Evolutionary conservation across 2,888 invertebrate genomes (phyloP).

Genomic region (Spilarctia lutea): DNA sequence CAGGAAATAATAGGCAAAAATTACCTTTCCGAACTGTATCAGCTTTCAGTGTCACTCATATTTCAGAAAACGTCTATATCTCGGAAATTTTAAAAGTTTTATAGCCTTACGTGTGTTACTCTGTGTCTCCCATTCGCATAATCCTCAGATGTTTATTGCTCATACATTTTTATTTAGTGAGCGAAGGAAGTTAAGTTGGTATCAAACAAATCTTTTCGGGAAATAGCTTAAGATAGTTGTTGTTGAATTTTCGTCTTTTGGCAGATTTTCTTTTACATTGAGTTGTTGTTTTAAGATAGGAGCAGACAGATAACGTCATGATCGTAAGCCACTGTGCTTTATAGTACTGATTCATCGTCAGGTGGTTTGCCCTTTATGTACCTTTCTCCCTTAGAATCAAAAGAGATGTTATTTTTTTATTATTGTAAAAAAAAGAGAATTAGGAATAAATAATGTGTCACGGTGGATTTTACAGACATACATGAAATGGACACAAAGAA

Average conservation of each 20-base stretch:
- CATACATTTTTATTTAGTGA: conserved; percentile 22
- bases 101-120: conserved; percentile 22
- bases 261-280: not conserved
- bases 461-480: too few relatives aligned
- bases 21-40: not conserved
- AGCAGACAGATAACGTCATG: not conserved
- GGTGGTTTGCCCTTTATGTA: not conserved
- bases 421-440: too few relatives aligned
- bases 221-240: conserved; percentile 9
- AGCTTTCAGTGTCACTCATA: conserved; percentile 8
- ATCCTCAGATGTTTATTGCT: conserved; percentile 20
- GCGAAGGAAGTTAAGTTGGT: conserved; percentile 9
- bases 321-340: not conserved
- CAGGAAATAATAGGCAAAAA: not conserved
- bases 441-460: too few relatives aligned
- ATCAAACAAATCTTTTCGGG: conserved; percentile 19
- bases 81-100: conserved; percentile 10
- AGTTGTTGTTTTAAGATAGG: not conserved
- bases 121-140: conserved; percentile 17
- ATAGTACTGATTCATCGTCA: not conserved
- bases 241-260: not conserved
- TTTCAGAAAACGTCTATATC: conserved; percentile 18
- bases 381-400: not conserved
- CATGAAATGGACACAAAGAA: too few relatives aligned
- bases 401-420: too few relatives aligned